Conservation (phyloP, 2,113 vertebrate genomes). For the Murina feae region DNA sequence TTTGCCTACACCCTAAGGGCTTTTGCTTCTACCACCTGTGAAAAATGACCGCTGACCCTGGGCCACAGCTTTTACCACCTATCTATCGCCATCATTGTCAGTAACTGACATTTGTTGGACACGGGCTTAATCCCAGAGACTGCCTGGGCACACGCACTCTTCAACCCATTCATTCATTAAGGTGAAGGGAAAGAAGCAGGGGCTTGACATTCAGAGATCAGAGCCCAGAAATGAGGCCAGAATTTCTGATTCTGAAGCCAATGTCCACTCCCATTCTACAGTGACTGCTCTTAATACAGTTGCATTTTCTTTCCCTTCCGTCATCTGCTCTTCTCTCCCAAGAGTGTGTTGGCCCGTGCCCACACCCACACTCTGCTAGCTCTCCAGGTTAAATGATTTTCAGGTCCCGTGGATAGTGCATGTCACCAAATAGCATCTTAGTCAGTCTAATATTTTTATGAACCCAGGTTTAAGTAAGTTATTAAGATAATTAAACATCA, state of each 20-base stretch:
- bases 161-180: constrained; percentile 34
- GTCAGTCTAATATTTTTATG: constrained; percentile 8
- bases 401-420: neutral
- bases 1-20: neutral
- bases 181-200: constrained; percentile 32
- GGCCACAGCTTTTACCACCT: neutral
- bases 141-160: neutral
- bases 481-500: constrained; percentile 35
- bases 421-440: constrained; percentile 23
- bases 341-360: neutral
- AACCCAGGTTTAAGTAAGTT: constrained; percentile 5
- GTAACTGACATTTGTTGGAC: constrained; percentile 1
- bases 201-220: constrained; percentile 23
- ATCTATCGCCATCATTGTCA: neutral
- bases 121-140: constrained; percentile 7
- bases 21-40: neutral
- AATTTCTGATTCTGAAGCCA: constrained; percentile 1
- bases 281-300: neutral
- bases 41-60: neutral
- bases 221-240: constrained; percentile 22
- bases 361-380: neutral
- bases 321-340: neutral
- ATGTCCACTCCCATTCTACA: neutral
- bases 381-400: constrained; percentile 20
- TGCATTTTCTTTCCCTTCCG: neutral